Evolutionary conservation across 2,797 vertebrate species (phyloP).

Genomic region (Diplodus puntazzo): DNA sequence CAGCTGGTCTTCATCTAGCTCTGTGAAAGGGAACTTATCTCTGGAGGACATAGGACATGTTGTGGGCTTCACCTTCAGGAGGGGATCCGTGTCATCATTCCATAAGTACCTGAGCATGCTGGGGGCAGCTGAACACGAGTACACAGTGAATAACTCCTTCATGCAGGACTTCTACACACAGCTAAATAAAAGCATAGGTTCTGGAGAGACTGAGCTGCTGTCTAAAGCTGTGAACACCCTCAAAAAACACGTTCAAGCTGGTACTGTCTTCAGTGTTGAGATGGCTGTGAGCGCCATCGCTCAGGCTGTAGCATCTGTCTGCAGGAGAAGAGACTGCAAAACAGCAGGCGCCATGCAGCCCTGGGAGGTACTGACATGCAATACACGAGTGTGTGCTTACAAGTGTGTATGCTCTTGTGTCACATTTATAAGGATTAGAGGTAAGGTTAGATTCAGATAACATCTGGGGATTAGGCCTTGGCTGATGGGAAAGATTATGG

Average conservation of each 20-base stretch:
- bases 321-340: conserved; percentile 82
- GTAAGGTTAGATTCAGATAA: neutral
- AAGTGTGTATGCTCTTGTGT: neutral
- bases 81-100: conserved; percentile 83
- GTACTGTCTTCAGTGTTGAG: conserved; percentile 84
- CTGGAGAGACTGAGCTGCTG: neutral
- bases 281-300: conserved; percentile 88
- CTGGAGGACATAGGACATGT: conserved; percentile 86
- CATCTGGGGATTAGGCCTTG: no score
- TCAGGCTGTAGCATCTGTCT: conserved; percentile 85
- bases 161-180: conserved; percentile 67
- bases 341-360: conserved; percentile 81
- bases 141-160: conserved; percentile 79
- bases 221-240: conserved; percentile 46
- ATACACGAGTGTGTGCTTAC: neutral
- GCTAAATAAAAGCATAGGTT: conserved; percentile 1
- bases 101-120: conserved; percentile 83
- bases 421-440: neutral
- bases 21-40: conserved; percentile 78
- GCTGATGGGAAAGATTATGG: no score
- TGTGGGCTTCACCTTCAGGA: conserved; percentile 91
- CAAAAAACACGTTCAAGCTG: conserved; percentile 62
- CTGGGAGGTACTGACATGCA: conserved; percentile 86
- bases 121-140: conserved; percentile 30
- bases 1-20: conserved; percentile 87